Evolutionary conservation across 2,797 vertebrate genomes (phyloP).

Genomic region (Cheirogaleus major): DNA sequence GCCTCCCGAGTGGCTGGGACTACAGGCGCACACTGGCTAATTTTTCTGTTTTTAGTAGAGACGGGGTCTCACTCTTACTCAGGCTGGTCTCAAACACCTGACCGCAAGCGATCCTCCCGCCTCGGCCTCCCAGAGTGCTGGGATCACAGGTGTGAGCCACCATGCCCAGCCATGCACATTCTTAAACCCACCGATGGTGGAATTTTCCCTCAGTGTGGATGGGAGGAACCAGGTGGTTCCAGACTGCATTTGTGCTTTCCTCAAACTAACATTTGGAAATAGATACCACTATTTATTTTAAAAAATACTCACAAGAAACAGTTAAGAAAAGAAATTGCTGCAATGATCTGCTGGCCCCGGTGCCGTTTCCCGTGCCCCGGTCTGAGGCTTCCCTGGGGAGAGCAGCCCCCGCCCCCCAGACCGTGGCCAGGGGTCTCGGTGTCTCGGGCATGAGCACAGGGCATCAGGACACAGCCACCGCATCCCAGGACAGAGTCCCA

Average conservation of each 20-base stretch:
- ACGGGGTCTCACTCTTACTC: too few relatives aligned
- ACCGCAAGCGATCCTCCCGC: too few relatives aligned
- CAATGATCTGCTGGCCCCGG: rapidly evolving
- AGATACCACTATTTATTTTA: rapidly evolving
- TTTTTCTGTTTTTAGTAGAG: too few relatives aligned
- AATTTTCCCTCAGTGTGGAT: rapidly evolving
- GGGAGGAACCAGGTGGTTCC: neutral
- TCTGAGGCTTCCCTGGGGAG: rapidly evolving
- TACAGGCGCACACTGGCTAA: too few relatives aligned
- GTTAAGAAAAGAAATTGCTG: neutral
- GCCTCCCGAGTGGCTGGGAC: too few relatives aligned
- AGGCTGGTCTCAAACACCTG: too few relatives aligned
- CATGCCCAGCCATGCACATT: rapidly evolving
- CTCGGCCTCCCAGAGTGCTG: too few relatives aligned
- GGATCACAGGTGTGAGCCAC: too few relatives aligned
- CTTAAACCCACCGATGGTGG: rapidly evolving
- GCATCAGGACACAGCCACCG: too few relatives aligned
- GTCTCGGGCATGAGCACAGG: neutral
- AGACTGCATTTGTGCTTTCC: rapidly evolving
- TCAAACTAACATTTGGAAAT: neutral
- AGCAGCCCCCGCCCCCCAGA: neutral
- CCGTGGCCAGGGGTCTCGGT: neutral
- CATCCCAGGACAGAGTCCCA: too few relatives aligned
- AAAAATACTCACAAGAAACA: rapidly evolving
- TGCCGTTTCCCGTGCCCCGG: neutral